These are phyloP conservation scores for Phenacoccus solenopsis DNA, from an alignment of 1,140 invertebrate genomes.

Conservation along the genomic window DNA sequence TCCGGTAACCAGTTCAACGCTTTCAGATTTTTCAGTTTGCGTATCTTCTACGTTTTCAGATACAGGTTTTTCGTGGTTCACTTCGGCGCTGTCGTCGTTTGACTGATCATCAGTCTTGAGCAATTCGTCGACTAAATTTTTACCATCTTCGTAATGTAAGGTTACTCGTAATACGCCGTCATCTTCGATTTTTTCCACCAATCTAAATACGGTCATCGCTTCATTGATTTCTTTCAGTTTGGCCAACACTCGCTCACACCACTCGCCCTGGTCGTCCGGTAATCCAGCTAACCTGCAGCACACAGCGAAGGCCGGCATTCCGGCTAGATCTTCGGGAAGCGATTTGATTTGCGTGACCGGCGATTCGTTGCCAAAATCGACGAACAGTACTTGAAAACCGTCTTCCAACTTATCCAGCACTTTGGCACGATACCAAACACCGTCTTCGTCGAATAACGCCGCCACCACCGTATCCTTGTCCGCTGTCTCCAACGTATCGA, in stretches of 20 bases:
- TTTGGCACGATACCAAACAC: conserved; percentile 50
- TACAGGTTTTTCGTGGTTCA: not conserved
- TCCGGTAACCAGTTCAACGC: not conserved
- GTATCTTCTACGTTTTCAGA: too few relatives aligned
- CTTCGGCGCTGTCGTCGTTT: not conserved
- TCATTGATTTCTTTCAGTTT: not conserved
- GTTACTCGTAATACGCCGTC: not conserved
- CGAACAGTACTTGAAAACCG: conserved; percentile 37
- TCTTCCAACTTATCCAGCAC: conserved; percentile 44
- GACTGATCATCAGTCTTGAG: too few relatives aligned
- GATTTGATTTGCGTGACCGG: conserved; percentile 30
- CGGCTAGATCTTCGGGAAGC: conserved; percentile 33
- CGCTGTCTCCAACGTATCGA: not conserved
- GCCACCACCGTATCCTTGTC: conserved; percentile 40
- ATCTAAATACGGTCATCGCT: not conserved
- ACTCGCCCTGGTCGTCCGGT: not conserved
- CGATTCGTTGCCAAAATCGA: conserved; percentile 45
- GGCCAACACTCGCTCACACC: not conserved
- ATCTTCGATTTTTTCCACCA: not conserved
- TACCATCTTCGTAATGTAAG: not conserved
- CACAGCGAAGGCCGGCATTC: conserved; percentile 32
- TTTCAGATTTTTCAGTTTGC: not conserved
- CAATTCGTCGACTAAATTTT: not conserved
- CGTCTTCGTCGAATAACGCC: conserved; percentile 49
- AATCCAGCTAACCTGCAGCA: conserved; percentile 29